Conservation (phyloP, 2,113 vertebrate species). For the Lophius piscatorius region DNA sequence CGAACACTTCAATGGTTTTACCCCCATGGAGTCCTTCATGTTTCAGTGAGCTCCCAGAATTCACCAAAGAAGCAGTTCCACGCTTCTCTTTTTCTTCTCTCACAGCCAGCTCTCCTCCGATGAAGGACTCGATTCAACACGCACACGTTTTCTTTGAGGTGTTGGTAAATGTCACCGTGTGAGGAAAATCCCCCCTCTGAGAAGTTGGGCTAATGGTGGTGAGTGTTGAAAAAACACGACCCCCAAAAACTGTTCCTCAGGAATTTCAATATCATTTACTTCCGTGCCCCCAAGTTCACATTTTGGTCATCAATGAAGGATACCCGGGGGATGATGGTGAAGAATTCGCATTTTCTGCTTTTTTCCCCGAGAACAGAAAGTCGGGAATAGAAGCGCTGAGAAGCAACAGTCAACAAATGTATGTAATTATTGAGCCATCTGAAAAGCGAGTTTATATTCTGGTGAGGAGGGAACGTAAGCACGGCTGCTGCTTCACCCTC, state of each 20-base stretch:
- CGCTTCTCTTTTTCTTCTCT: too few species aligned
- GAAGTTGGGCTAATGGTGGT: conserved; percentile 64
- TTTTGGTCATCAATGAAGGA: conserved; percentile 58
- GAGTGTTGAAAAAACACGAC: conserved; percentile 71
- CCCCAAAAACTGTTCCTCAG: conserved; percentile 52
- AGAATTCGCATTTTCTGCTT: conserved; percentile 36
- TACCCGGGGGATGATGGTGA: conserved; percentile 49
- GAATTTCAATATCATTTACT: conserved; percentile 73
- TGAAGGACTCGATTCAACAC: conserved; percentile 41
- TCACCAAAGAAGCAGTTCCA: too few species aligned
- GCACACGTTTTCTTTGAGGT: conserved; percentile 63
- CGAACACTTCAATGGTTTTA: neutral
- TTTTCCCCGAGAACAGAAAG: conserved; percentile 45
- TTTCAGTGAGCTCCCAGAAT: too few species aligned
- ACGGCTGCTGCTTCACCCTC: conserved; percentile 40
- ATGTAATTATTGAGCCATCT: conserved; percentile 74
- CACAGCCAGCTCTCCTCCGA: conserved; percentile 17
- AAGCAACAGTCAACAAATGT: conserved; percentile 72
- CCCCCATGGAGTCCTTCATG: too few species aligned
- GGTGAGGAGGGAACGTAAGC: conserved; percentile 50
- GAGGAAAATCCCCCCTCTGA: conserved; percentile 64
- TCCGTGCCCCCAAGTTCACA: conserved; percentile 69
- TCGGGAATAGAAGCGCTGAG: conserved; percentile 75
- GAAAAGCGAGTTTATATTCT: conserved; percentile 45
- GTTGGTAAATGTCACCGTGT: conserved; percentile 61